Conservation (phyloP, 1,140 invertebrate genomes). For the Mercenaria mercenaria region DNA sequence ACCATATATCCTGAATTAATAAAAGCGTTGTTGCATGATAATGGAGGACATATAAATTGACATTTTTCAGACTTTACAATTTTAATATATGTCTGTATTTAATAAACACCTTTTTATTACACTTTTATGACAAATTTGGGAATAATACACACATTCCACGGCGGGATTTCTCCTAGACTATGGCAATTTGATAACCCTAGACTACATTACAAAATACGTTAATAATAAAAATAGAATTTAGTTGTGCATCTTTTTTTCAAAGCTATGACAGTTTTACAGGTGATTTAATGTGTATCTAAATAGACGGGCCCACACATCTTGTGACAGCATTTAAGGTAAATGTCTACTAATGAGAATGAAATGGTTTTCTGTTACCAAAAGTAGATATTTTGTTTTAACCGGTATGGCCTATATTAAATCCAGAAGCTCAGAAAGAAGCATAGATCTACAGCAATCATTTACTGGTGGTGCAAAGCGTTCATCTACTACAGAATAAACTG, state of each 20-base stretch:
- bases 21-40: too few relatives aligned
- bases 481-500: too few relatives aligned
- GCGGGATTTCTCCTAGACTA: not conserved
- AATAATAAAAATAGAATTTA: not conserved
- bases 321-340: not conserved
- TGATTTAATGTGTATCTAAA: conserved; percentile 23
- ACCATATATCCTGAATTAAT: too few relatives aligned
- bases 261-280: conserved; percentile 3
- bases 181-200: conserved; percentile 15
- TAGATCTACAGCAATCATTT: too few relatives aligned
- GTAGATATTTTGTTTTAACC: too few relatives aligned
- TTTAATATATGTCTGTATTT: not conserved
- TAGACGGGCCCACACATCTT: conserved; percentile 2
- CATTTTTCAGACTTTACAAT: too few relatives aligned
- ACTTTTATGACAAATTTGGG: conserved; percentile 2
- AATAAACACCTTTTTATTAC: not conserved
- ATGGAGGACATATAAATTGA: too few relatives aligned
- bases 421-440: too few relatives aligned
- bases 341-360: not conserved
- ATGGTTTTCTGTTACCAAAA: too few relatives aligned
- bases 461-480: too few relatives aligned
- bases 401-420: too few relatives aligned
- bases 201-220: not conserved
- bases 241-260: not conserved
- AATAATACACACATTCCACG: not conserved